These are phyloP conservation scores for Drosophila sp. DNA, from an alignment of 1,140 invertebrate species.

Conservation along the genomic window DNA sequence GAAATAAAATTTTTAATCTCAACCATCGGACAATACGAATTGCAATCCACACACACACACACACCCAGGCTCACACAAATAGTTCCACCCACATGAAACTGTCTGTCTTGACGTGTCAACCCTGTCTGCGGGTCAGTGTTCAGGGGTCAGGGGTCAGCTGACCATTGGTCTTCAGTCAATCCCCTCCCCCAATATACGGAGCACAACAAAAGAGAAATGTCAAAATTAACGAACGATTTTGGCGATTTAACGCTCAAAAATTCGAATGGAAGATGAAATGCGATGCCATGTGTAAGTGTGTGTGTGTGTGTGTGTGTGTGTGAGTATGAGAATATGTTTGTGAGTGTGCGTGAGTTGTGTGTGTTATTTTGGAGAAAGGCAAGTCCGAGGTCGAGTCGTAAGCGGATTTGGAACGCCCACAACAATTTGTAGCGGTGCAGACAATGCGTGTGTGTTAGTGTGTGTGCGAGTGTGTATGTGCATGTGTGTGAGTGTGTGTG, in stretches of 20 bases:
- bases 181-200: background rate
- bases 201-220: conserved; percentile 63
- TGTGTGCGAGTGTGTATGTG: conserved; percentile 20
- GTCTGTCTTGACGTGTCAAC: conserved; percentile 45
- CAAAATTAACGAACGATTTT: conserved; percentile 82
- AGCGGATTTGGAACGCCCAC: conserved; percentile 84
- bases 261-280: conserved; percentile 67
- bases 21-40: conserved; percentile 48
- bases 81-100: conserved; percentile 69
- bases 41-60: conserved; percentile 26
- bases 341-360: conserved; percentile 1
- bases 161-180: conserved; percentile 59
- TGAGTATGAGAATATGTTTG: background rate
- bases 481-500: conserved; percentile 24
- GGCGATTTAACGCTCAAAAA: conserved; percentile 80
- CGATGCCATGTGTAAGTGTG: conserved; percentile 24
- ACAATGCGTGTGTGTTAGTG: conserved; percentile 26
- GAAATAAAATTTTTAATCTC: conserved; percentile 82
- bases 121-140: conserved; percentile 55
- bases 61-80: background rate
- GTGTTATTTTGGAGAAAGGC: conserved; percentile 38
- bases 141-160: conserved; percentile 46
- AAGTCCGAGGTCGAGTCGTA: conserved; percentile 53
- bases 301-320: conserved; percentile 7
- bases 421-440: conserved; percentile 81